phyloP scores from a whole-genome alignment of 2,113 vertebrate species.

The Copsychus sechellarum region DNA sequence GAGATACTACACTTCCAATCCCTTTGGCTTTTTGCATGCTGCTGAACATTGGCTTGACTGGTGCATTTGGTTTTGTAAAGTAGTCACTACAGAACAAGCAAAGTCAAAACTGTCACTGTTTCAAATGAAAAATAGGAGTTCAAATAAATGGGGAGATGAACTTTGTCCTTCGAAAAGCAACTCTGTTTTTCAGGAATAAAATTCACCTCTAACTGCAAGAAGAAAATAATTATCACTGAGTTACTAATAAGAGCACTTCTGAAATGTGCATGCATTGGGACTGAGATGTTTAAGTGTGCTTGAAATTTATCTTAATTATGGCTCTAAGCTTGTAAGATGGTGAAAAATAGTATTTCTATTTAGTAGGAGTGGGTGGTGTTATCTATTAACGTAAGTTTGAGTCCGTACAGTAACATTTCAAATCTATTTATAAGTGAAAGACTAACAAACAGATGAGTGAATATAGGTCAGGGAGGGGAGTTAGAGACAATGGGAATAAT shows the following conservation, averaged over 20 bases:
- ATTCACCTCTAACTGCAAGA: not conserved
- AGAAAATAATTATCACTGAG: not conserved
- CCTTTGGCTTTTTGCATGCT: not conserved
- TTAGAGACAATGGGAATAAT: not conserved
- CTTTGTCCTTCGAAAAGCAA: not conserved
- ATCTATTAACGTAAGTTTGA: not conserved
- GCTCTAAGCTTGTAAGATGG: not conserved
- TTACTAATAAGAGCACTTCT: not conserved
- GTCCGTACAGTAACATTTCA: conserved; percentile 17
- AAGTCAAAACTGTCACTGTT: not conserved
- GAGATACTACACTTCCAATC: not conserved
- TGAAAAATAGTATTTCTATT: conserved; percentile 37
- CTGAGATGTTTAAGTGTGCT: not conserved
- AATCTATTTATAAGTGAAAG: conserved; percentile 33
- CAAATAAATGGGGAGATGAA: not conserved
- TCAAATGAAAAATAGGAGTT: not conserved
- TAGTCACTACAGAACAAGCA: not conserved
- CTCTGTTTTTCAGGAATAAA: not conserved
- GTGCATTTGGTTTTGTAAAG: not conserved
- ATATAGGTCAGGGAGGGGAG: not conserved
- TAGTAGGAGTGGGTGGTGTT: conserved; percentile 21
- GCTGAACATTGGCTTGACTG: not conserved
- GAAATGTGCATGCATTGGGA: not conserved
- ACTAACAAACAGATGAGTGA: conserved; percentile 7
- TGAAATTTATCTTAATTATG: conserved; percentile 3